Base-by-base conservation (phyloP, 2,888 invertebrate species). In the Andrena bucephala region DNA sequence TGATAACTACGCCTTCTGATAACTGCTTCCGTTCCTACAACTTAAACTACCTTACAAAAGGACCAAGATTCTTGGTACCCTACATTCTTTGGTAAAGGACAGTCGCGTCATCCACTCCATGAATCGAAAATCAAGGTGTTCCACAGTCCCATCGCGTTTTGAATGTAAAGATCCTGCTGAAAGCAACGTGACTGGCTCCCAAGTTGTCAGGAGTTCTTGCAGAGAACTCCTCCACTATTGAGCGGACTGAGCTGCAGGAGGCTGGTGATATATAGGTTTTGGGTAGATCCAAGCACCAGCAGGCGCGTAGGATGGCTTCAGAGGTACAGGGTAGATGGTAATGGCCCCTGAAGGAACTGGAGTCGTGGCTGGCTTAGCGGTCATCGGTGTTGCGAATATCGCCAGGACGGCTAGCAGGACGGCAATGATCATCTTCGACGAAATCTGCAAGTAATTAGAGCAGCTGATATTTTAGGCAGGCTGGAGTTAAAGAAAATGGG, bases 291-390 rank as follows among this genome's bases (percentile, higher is more conserved):
- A 86, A 33, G 81, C 75, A 7, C 79, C 85, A 1, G 89, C 85
- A 0, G 89, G 81, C 7, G 83, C 85, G 31, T 91, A 91, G 1
- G 60, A 67, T 6, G 91, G 90, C 31, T 84, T 87, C 42, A 88
- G 89, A 1, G 90, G 87, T 70, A 90, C 87, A n/a, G 91, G 90
- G 65, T 88, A 91, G 0, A 75, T 78, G 13, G 90, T 91, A 59
- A 91, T 89, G 4, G 91, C 91, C 13, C 91, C 90, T 16, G 88
- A 81, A 24, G 88, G 77, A 7, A 66, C 69, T 4, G 87, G 57
- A 2, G 27, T n/a, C 6, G 81, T 77, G n/a, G 81, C 65, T 52
- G 84, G 63, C 54, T 62, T 48, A 7, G 67, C 78, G 29, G 57
- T 69, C n/a, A 65, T 74, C 42, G 63, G 2, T 0, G 59, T 29